Evolutionary conservation across 2,888 invertebrate genomes (phyloP), one percentile per base, ranked within the genome.

Genomic region (Gymnocheta viridis): DNA sequence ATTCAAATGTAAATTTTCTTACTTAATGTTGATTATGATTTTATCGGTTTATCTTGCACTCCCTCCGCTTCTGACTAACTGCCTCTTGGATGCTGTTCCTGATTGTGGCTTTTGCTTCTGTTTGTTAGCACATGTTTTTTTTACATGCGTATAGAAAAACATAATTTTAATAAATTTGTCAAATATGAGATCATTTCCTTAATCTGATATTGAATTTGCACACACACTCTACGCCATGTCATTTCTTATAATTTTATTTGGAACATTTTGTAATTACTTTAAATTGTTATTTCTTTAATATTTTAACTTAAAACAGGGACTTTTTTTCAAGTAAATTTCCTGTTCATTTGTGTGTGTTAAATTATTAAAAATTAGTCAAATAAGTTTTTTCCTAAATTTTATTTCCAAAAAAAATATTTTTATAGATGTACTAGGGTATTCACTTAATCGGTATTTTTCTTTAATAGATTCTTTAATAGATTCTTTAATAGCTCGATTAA

Each of bases 131-230:
- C 17, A 17, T 44, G 17, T 2, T 38, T 38, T 54, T 27, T 56
- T 56, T 56, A 29, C 29, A 7, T 41, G 41, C 41, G 14, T 41
- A n/a, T 41, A 3, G 41, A 41, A 41, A 10, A 19, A n/a, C 22
- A 67, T 62, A 51, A 69, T 74, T 74, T 54, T 51, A 67, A 10
- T 67, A 62, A 69, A 69, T 58, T 32, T 44, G 56, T 60, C 24
- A 29, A 51, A 73, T 49, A 35, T 9, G 35, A 35, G 9, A 35
- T 35, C 7, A 35, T 35, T 35, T 35, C 2, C 9, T 35, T 7
- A 35, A 35, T 35, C 10, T 35, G 35, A 2, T 35, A 2, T 9
- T 35, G 9, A 35, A 35, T 9, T 32, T 38, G 10, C 10, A 38
- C 10, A 38, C 12, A 38, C 10, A 2, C 12, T 38, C 35, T 38